A percentile compares a stretch with the other conserved stretches of the same genome.
These are phyloP conservation scores for Ptychoptera contaminata DNA, from an alignment of 2,888 invertebrate genomes.

Conservation along the genomic window DNA sequence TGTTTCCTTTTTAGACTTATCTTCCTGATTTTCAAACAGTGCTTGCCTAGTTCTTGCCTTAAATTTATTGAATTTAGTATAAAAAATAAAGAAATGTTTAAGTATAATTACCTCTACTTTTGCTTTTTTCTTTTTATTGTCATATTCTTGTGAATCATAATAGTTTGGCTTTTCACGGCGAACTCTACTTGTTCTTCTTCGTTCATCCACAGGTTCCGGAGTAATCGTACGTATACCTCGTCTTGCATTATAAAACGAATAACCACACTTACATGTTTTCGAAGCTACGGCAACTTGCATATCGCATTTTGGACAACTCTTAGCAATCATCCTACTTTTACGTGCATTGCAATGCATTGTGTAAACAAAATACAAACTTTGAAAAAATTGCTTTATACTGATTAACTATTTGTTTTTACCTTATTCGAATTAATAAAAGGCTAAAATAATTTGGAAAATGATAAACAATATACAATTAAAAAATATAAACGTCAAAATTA, in stretches of 20 bases:
- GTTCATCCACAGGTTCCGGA: conserved; percentile 20
- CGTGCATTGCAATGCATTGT: no score
- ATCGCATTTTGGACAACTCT: conserved; percentile 62
- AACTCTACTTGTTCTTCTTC: conserved; percentile 55
- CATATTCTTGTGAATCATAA: conserved; percentile 67
- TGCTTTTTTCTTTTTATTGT: conserved; percentile 45
- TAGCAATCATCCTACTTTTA: conserved; percentile 54
- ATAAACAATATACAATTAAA: no score
- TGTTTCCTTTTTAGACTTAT: conserved; percentile 33
- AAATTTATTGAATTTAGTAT: conserved; percentile 2
- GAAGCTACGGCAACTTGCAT: conserved; percentile 67
- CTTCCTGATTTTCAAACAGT: conserved; percentile 12
- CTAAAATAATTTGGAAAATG: no score
- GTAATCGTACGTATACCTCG: conserved; percentile 23
- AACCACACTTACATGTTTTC: conserved; percentile 69
- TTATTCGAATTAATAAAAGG: no score
- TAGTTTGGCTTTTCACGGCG: conserved; percentile 65
- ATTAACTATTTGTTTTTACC: no score
- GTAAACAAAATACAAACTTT: no score
- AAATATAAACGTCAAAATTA: no score
- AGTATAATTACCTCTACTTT: conserved; percentile 2
- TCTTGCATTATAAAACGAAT: conserved; percentile 59
- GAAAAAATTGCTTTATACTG: no score
- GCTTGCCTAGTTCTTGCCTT: background rate
- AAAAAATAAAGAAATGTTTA: conserved; percentile 2